Percentiles rank a stretch among this genome's conserved stretches.
Evolutionary conservation across 1,140 invertebrate species (phyloP).

Genomic region (Hylaeus anthracinus): DNA sequence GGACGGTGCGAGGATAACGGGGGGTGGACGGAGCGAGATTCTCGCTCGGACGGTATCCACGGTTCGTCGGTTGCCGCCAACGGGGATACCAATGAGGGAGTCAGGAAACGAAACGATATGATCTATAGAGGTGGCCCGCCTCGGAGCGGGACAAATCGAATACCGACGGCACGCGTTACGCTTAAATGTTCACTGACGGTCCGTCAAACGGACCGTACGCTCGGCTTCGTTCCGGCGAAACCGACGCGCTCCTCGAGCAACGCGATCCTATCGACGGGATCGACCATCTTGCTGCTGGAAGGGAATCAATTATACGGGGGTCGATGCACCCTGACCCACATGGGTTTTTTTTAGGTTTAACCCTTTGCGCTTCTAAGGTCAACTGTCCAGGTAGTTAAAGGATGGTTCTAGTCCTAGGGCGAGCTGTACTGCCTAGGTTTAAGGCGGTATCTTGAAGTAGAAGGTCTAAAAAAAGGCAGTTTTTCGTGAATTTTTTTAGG

Average conservation of each 20-base stretch:
- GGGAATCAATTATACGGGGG: no score
- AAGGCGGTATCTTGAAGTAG: no score
- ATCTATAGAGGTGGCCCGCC: slow-evolving; percentile 71
- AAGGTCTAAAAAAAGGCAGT: no score
- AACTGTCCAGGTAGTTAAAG: no score
- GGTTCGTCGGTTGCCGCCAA: slow-evolving; percentile 51
- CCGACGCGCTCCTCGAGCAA: background rate
- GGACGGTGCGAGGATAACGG: slow-evolving; percentile 4
- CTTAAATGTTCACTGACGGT: slow-evolving; percentile 9
- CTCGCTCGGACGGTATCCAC: slow-evolving; percentile 51
- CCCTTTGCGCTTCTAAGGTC: no score
- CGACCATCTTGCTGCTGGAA: no score
- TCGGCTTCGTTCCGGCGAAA: background rate
- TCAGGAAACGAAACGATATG: slow-evolving; percentile 75
- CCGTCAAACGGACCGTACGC: background rate
- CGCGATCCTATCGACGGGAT: no score
- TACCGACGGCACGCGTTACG: slow-evolving; percentile 38
- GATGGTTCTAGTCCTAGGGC: no score
- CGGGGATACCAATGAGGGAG: slow-evolving; percentile 55
- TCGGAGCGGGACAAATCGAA: slow-evolving; percentile 71
- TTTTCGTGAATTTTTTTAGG: no score
- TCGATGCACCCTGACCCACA: no score
- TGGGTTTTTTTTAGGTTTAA: no score
- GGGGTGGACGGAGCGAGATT: slow-evolving; percentile 17
- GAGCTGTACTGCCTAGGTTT: no score